Evolutionary conservation across 2,888 invertebrate species (phyloP).

Genomic region (Phorcus lineatus): DNA sequence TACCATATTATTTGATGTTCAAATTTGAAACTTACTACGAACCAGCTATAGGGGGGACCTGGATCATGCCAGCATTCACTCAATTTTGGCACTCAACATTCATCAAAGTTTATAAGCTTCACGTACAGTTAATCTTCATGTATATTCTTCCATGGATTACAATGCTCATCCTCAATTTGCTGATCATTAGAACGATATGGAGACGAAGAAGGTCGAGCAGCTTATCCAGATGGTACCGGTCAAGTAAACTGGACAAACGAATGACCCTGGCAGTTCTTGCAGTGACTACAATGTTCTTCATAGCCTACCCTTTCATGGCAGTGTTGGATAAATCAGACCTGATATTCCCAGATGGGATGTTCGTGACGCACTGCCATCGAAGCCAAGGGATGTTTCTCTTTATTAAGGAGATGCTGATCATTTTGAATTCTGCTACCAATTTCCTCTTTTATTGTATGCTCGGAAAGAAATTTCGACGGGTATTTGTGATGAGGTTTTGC

Average conservation of each 20-base stretch:
- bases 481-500: slow-evolving; percentile 35
- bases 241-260: slow-evolving; percentile 17
- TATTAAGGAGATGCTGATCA: slow-evolving; percentile 44
- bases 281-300: slow-evolving; percentile 22
- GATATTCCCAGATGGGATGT: not conserved
- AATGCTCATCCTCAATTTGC: slow-evolving; percentile 16
- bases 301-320: slow-evolving; percentile 18
- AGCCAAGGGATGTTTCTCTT: not conserved
- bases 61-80: not conserved
- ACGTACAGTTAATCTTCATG: slow-evolving; percentile 16
- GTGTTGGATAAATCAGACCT: not conserved
- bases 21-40: slow-evolving; percentile 7
- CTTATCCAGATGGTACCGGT: not conserved
- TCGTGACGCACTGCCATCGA: not conserved
- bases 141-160: slow-evolving; percentile 16
- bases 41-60: not conserved
- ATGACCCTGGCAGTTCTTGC: slow-evolving; percentile 21
- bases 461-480: slow-evolving; percentile 55
- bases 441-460: slow-evolving; percentile 61
- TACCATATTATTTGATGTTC: slow-evolving; percentile 16
- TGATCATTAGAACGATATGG: slow-evolving; percentile 18
- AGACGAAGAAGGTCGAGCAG: not conserved
- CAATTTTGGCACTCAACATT: not conserved
- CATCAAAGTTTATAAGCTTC: slow-evolving; percentile 11
- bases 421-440: slow-evolving; percentile 57